Percentiles rank a stretch among this genome's conserved stretches.
phyloP scores from a whole-genome alignment of 2,113 vertebrate species.

The Mellivora capensis region DNA sequence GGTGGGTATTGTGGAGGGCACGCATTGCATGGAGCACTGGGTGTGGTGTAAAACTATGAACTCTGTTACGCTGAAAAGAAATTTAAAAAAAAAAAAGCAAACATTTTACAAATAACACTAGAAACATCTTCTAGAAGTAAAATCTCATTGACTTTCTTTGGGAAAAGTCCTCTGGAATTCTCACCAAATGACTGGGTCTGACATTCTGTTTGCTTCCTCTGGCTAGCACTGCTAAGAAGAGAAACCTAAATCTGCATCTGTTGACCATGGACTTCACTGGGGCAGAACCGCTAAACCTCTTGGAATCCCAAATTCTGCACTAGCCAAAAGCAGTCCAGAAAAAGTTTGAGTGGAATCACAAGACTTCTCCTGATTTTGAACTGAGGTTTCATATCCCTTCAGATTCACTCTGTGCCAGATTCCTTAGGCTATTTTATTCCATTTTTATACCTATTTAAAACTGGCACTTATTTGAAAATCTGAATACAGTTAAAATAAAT shows the following conservation, averaged over 20 bases:
- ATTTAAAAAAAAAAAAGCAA: too few species aligned
- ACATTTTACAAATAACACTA: neutral
- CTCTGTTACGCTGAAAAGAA: too few species aligned
- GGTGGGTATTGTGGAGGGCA: too few species aligned
- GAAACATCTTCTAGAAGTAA: neutral
- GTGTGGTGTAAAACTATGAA: too few species aligned
- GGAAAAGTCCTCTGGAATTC: neutral
- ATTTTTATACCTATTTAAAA: neutral
- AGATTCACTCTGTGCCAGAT: neutral
- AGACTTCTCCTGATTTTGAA: neutral
- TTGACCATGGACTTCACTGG: neutral
- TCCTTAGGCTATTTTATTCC: neutral
- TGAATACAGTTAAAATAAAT: neutral
- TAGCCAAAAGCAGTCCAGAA: neutral
- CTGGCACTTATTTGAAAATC: neutral
- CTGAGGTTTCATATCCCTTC: neutral
- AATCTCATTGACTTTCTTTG: neutral
- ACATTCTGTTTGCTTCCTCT: neutral
- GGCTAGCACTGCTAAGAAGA: neutral
- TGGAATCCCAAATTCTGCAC: neutral
- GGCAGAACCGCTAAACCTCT: neutral
- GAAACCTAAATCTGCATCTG: neutral
- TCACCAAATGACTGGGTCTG: neutral
- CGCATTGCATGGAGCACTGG: too few species aligned
- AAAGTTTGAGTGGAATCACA: neutral